Evolutionary conservation across 2,113 vertebrate genomes (phyloP).

Genomic region (Corynorhinus townsendii): DNA sequence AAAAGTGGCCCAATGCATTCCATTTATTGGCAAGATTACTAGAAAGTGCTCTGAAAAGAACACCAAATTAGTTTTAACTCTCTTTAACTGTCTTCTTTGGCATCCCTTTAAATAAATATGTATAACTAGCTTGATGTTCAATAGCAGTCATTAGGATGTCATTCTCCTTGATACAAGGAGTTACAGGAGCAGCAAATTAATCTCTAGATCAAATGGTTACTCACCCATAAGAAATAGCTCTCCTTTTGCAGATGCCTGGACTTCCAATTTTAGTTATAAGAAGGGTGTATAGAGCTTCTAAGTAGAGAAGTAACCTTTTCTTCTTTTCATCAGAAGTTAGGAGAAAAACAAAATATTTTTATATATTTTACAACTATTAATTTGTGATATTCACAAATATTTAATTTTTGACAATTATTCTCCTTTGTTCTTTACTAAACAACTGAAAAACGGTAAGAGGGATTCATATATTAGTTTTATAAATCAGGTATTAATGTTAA

Average conservation of each 20-base stretch:
- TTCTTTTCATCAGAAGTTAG: background rate
- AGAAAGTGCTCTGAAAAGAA: constrained; percentile 34
- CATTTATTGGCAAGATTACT: constrained; percentile 4
- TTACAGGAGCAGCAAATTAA: constrained; percentile 23
- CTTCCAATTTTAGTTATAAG: background rate
- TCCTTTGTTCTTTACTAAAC: background rate
- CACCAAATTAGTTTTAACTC: constrained; percentile 13
- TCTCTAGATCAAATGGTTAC: constrained; percentile 29
- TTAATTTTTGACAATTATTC: background rate
- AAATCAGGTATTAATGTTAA: constrained; percentile 10
- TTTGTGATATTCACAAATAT: background rate
- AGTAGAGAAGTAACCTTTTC: background rate
- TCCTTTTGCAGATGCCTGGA: background rate
- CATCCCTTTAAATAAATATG: constrained; percentile 15
- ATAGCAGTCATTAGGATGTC: constrained; percentile 47
- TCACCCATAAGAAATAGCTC: background rate
- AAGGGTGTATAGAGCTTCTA: background rate
- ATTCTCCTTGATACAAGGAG: constrained; percentile 35
- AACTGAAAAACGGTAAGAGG: background rate
- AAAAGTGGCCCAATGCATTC: background rate
- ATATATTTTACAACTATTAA: background rate
- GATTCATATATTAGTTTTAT: constrained; percentile 14
- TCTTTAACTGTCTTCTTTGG: constrained; percentile 35
- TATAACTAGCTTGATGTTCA: constrained; percentile 21
- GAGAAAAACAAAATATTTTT: constrained; percentile 24